phyloP scores from a whole-genome alignment of 2,888 invertebrate species.

The Athalia cordata region DNA sequence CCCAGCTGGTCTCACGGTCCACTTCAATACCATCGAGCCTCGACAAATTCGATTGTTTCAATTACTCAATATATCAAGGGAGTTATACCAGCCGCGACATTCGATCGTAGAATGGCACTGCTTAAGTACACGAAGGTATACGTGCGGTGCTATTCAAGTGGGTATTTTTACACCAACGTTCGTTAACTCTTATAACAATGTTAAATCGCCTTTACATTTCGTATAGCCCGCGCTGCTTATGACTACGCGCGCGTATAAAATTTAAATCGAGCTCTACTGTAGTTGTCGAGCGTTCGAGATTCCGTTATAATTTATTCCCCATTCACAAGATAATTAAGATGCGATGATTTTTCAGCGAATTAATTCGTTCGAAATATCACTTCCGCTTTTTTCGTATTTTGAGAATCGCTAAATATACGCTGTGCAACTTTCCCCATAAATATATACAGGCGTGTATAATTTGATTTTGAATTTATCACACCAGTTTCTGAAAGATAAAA shows the following conservation, averaged over 20 bases:
- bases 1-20: constrained; percentile 30
- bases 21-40: constrained; percentile 12
- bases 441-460: too few relatives aligned
- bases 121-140: too few relatives aligned
- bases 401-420: too few relatives aligned
- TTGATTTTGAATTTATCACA: neutral
- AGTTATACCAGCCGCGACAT: constrained; percentile 17
- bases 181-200: constrained; percentile 40
- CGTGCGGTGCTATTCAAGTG: neutral
- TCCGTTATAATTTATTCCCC: constrained; percentile 12
- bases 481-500: neutral
- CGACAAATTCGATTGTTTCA: constrained; percentile 42
- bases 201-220: neutral
- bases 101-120: neutral
- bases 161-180: constrained; percentile 25
- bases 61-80: constrained; percentile 4
- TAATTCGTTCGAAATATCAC: neutral
- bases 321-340: neutral
- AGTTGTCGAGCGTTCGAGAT: constrained; percentile 5
- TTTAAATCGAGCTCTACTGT: neutral
- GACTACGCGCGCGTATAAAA: neutral
- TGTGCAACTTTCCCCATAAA: too few relatives aligned
- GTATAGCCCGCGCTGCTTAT: neutral
- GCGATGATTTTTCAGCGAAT: neutral
- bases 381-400: neutral